Conservation (phyloP, 2,113 vertebrate genomes). For the Muntiacus muntjak region DNA sequence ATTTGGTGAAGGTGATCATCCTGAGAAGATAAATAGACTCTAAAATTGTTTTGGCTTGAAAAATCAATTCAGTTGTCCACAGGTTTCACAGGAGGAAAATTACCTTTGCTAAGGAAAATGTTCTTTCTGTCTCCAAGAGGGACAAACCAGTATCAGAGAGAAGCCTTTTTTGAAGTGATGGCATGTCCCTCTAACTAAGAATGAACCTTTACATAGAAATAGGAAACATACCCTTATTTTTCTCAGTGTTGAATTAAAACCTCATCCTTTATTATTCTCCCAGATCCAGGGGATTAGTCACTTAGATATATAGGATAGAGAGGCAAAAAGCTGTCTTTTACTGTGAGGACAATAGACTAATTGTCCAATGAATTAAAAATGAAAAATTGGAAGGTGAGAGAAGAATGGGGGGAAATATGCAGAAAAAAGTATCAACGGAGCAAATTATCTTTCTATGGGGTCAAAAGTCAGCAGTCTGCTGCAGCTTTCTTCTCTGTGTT, state of each 20-base stretch:
- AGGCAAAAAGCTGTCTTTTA: neutral
- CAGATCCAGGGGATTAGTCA: neutral
- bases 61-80: slow-evolving; percentile 62
- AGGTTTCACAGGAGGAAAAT: slow-evolving; percentile 48
- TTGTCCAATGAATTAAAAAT: neutral
- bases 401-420: neutral
- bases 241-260: neutral
- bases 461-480: neutral
- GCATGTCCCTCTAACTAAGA: neutral
- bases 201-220: neutral
- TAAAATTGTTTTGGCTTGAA: slow-evolving; percentile 58
- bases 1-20: slow-evolving; percentile 34
- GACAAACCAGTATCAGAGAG: neutral
- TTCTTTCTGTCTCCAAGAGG: slow-evolving; percentile 33
- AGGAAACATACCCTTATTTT: neutral
- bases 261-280: neutral
- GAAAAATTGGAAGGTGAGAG: neutral
- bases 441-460: neutral
- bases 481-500: neutral
- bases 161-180: neutral
- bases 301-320: neutral
- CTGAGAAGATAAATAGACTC: slow-evolving; percentile 54
- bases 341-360: neutral
- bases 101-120: slow-evolving; percentile 42
- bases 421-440: neutral